phyloP scores from a whole-genome alignment of 1,140 invertebrate genomes.

The Littorina saxatilis region DNA sequence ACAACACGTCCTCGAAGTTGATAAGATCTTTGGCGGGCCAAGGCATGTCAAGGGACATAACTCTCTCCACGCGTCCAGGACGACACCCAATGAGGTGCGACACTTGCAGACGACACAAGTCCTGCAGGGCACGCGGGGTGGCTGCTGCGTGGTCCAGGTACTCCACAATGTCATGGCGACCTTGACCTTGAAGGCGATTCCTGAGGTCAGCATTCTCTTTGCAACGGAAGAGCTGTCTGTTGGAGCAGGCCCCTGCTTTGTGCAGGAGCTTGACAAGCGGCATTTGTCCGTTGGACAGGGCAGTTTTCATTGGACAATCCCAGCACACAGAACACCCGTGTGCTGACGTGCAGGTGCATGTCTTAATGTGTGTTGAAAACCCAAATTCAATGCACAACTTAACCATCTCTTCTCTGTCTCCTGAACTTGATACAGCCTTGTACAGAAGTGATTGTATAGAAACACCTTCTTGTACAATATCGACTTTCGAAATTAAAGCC shows the following conservation, averaged over 20 bases:
- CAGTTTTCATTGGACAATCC: neutral
- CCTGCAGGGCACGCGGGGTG: too few relatives aligned
- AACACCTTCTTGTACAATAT: neutral
- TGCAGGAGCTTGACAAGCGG: neutral
- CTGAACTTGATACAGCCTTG: neutral
- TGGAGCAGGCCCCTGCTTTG: neutral
- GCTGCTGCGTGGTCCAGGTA: too few relatives aligned
- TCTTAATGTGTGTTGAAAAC: neutral
- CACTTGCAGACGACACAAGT: neutral
- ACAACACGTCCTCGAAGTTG: neutral
- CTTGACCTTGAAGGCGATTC: too few relatives aligned
- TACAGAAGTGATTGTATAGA: neutral
- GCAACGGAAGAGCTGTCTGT: neutral
- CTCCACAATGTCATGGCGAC: too few relatives aligned
- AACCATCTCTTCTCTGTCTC: neutral
- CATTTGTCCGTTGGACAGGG: neutral
- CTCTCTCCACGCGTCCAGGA: neutral
- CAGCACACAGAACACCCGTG: too few relatives aligned
- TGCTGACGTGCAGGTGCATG: neutral
- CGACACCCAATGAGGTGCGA: neutral
- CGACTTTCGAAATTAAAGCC: neutral
- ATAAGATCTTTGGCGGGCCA: too few relatives aligned
- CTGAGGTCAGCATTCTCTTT: too few relatives aligned
- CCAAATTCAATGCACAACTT: neutral
- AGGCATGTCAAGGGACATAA: neutral